These are phyloP conservation scores for Bombus superbus DNA, from an alignment of 1,140 invertebrate genomes.

Conservation along the genomic window DNA sequence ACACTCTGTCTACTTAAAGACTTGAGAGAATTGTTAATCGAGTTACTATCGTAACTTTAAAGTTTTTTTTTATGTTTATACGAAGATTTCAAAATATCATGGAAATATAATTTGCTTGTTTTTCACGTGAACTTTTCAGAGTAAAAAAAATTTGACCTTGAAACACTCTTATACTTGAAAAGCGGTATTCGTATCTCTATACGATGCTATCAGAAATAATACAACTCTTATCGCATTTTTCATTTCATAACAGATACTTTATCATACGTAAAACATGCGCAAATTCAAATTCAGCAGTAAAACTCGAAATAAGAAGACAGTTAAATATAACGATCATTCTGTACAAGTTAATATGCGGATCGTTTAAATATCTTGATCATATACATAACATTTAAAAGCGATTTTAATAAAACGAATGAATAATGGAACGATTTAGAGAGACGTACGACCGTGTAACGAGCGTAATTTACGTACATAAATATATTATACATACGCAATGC, in stretches of 20 bases:
- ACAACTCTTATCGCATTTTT: not conserved
- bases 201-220: not conserved
- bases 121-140: not conserved
- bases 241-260: not conserved
- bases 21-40: no score
- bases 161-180: no score
- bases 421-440: not conserved
- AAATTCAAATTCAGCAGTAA: not conserved
- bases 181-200: not conserved
- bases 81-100: not conserved
- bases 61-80: no score
- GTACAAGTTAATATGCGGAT: not conserved
- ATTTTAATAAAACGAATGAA: not conserved
- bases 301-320: not conserved
- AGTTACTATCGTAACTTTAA: no score
- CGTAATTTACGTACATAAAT: slow-evolving; percentile 8
- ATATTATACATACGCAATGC: not conserved
- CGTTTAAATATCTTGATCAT: not conserved
- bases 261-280: not conserved
- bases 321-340: not conserved
- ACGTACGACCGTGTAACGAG: not conserved
- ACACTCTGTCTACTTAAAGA: no score
- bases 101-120: not conserved
- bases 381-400: no score
- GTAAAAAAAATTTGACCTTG: not conserved